Evolutionary conservation across 1,140 invertebrate species (phyloP), one percentile per base, ranked within the genome.

Genomic region (Bilobella aurantiaca): DNA sequence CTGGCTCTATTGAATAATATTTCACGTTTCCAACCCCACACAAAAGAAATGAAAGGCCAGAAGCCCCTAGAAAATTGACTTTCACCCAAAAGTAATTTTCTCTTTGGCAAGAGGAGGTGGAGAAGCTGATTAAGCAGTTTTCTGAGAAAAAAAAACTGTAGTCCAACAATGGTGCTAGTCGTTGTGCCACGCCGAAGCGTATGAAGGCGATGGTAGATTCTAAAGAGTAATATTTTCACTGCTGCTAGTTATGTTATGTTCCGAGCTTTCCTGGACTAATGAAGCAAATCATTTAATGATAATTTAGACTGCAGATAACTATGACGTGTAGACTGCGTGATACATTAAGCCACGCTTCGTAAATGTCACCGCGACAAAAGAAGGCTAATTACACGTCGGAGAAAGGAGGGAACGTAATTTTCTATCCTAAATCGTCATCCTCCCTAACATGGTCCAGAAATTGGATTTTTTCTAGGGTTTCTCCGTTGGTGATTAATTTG

Each of bases 61-160:
- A 60, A 37, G 25, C 12, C 12, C 16, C 18, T 3, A 37, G 31
- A n/a, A 60, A 60, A 60, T 31, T 60, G 58, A 46, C 59, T 23
- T 27, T 42, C n/a, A 3, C 28, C 27, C n/a, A 46, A 46, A 46
- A 62, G 59, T 23, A 21, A 46, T 31, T 37, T 31, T 59, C 58
- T 23, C 59, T 27, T 47, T n/a, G 32, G 60, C 14, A 62, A 12
- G 31, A 42, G 28, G 42, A 14, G 21, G 47, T n/a, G n/a, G 27
- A 18, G 60, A 65, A 72, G 70, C 67, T 72, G 70, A 72, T 72
- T 72, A 72, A 72, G 70, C 70, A 72, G 67, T 72, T 71, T n/a
- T n/a, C n/a, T n/a, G n/a, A n/a, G n/a, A n/a, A n/a, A n/a, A n/a
- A n/a, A n/a, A n/a, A n/a, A n/a, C n/a, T n/a, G n/a, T n/a, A n/a